Evolutionary conservation across 2,113 vertebrate genomes (phyloP).

Genomic region (Pterocles gutturalis): DNA sequence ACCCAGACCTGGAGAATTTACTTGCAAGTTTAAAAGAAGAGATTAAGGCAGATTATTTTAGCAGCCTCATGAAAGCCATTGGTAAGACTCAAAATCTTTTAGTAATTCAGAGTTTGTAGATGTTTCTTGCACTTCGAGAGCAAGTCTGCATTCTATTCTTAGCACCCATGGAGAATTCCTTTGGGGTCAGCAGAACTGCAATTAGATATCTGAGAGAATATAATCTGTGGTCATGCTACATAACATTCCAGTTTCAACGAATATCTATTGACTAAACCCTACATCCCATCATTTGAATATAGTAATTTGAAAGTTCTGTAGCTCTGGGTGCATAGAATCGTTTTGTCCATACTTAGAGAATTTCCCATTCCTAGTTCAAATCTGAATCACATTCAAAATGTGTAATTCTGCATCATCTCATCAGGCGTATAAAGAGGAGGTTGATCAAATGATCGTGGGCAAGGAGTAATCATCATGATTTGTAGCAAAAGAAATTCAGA

Average conservation of each 20-base stretch:
- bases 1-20: slow-evolving; percentile 56
- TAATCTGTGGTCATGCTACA: neutral
- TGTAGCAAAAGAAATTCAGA: neutral
- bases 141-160: neutral
- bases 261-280: neutral
- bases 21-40: slow-evolving; percentile 76
- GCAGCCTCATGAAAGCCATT: slow-evolving; percentile 83
- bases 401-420: neutral
- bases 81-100: slow-evolving; percentile 74
- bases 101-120: neutral
- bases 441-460: neutral
- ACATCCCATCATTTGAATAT: neutral
- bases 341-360: neutral
- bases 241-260: neutral
- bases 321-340: neutral
- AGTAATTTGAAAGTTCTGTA: neutral
- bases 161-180: neutral
- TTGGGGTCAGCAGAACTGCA: neutral
- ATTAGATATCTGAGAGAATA: neutral
- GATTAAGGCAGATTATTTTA: slow-evolving; percentile 78
- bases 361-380: neutral
- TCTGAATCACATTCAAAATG: neutral
- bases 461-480: neutral
- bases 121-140: neutral
- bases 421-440: neutral